Percentiles rank a stretch among this genome's conserved stretches.
These are phyloP conservation scores for Pedetes capensis DNA, from an alignment of 2,113 vertebrate species.

Conservation along the genomic window DNA sequence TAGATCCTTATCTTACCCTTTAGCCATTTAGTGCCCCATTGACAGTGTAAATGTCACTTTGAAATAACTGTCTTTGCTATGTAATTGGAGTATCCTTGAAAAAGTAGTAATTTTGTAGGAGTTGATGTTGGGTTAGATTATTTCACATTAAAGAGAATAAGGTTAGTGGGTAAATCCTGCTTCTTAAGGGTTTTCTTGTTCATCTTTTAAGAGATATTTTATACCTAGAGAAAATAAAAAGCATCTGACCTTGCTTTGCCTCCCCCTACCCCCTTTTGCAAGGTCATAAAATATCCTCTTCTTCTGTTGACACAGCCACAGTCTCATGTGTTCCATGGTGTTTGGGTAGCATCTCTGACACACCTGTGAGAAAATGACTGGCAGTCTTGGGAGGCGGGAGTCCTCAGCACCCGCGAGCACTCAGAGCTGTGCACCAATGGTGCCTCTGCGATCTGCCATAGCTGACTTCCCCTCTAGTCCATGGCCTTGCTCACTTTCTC, in stretches of 20 bases:
- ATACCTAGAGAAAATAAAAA: constrained; percentile 1
- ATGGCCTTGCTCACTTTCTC: not conserved
- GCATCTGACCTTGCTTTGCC: not conserved
- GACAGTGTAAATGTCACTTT: constrained; percentile 65
- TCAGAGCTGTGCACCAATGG: not conserved
- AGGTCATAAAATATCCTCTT: not conserved
- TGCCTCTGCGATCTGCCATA: not conserved
- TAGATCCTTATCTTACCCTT: constrained; percentile 59
- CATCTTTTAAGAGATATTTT: constrained; percentile 18
- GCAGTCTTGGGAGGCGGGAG: not conserved
- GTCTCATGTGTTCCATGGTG: not conserved
- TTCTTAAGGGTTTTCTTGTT: constrained; percentile 1
- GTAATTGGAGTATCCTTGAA: constrained; percentile 50
- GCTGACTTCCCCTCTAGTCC: not conserved
- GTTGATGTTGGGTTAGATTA: not conserved
- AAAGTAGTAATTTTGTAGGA: not conserved
- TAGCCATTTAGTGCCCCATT: constrained; percentile 48
- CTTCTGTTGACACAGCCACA: not conserved
- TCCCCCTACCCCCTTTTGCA: not conserved
- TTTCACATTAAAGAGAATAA: not conserved
- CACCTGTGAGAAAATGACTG: not conserved
- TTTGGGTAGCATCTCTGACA: not conserved
- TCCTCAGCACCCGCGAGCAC: not conserved
- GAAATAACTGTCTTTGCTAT: constrained; percentile 55
- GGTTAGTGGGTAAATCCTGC: not conserved